Evolutionary conservation across 1,140 invertebrate genomes (phyloP), one percentile per base, ranked within the genome.

Genomic region (Sogatella furcifera): DNA sequence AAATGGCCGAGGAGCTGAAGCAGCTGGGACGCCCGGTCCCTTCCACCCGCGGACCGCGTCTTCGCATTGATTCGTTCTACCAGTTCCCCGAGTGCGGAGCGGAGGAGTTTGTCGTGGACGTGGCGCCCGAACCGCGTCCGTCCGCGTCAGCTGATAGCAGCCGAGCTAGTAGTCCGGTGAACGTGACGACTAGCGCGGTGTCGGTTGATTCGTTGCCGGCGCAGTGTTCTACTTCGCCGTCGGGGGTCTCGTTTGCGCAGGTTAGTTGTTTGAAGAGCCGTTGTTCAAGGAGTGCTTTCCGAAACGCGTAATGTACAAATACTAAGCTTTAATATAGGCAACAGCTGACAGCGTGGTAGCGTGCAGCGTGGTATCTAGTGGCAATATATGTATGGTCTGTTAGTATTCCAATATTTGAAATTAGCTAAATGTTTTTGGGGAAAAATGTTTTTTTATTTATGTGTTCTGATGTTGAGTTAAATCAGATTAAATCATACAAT

Each of bases 1-100:
- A 89, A 42, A 80, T 78, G 15, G 81, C 81, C 61, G 81, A 86
- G 63, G 86, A 89, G 69, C 85, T 85, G 63, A 80, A 80, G 55
- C 80, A 78, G 66, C 80, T 86, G 76, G 86, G 86, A 46, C 80
- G 80, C 64, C 77, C 76, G 28, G 69, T 70, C 15, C n/a, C n/a
- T n/a, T n/a, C n/a, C n/a, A n/a, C 24, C 24, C 2, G 24, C 2
- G 24, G 24, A 6, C 78, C 78, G 42, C 76, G 78, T 57, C 77
- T 85, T 8, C 77, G 80, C 65, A 76, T 84, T 24, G 79, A 80
- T 57, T 86, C 83, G 1, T 71, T 73, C 14, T 71, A 75, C 67
- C 84, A 89, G 66, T 89, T 89, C 74, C 86, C 86, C 13, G 70
- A 77, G 54, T 81, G 77, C 69, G 73, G 76, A 24, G 13, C 34